Base-by-base conservation (phyloP, 2,797 vertebrate genomes). In the Gila robusta region DNA sequence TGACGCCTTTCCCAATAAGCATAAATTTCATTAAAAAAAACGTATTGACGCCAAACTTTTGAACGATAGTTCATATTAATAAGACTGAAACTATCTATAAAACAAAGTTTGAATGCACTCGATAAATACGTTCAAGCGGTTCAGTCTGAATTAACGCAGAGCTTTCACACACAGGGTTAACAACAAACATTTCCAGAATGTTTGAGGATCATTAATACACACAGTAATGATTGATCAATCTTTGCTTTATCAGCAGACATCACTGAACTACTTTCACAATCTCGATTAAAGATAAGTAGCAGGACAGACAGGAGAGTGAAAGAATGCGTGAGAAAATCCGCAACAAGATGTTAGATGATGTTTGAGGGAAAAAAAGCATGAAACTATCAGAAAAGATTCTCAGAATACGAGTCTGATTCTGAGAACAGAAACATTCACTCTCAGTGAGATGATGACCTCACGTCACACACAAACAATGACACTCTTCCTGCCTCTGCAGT, bases 401-500 rank as follows among this genome's bases (percentile, higher is more conserved):
- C 16, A 71, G 35, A 21, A 78, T 21, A 74, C 0, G 66, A 64
- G 41, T 17, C 52, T 52, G 41, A 64, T 80, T 44, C 37, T 37
- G 77, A 78, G 74, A 78, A 62, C 16, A 80, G 37, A 17, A 23
- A 52, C 76, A 28, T 85, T 72, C 28, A 56, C 17, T 78, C 59
- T 47, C 76, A n/a, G 37, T 64, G 82, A 77, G 23, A 67, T 78
- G 23, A 67, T 78, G 73, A 84, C 47, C 64, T 79, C 83, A 84
- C 28, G 14, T 71, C 83, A 84, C 83, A 23, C 77, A 26, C 67
- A 67, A 5, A 32, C 47, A 70, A 79, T 59, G 95, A 93, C 93
- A 94, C 94, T 94, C 83, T 94, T 91, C 94, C 95, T 91, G 94
- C 92, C 94, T 95, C 93, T 93, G 94, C 96, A 95, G 95, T 96